Percentiles rank a stretch among this genome's conserved stretches.
phyloP scores from a whole-genome alignment of 23 tunicate species.

The Corella eumyota region DNA sequence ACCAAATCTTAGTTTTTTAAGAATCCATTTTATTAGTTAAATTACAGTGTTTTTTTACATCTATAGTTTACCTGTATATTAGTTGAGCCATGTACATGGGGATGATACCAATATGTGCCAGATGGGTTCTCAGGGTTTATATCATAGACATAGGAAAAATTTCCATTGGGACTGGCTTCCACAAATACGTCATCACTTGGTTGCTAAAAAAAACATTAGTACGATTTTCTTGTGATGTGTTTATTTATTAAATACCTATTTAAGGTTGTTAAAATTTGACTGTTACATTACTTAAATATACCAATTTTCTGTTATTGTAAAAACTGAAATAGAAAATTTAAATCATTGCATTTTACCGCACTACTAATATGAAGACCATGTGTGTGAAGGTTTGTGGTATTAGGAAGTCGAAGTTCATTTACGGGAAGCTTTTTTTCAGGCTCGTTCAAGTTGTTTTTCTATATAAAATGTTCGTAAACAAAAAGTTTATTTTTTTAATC shows the following conservation, averaged over 20 bases:
- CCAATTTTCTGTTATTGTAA: too few relatives aligned
- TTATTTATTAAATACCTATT: background rate
- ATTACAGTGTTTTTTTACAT: too few relatives aligned
- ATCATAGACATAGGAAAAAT: slow-evolving; percentile 19
- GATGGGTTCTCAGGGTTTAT: slow-evolving; percentile 38
- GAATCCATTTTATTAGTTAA: too few relatives aligned
- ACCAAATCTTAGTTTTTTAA: too few relatives aligned
- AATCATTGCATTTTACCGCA: slow-evolving; percentile 2
- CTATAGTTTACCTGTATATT: slow-evolving; percentile 50
- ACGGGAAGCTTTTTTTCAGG: too few relatives aligned
- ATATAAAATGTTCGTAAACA: too few relatives aligned
- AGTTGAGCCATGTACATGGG: slow-evolving; percentile 63
- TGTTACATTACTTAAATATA: too few relatives aligned
- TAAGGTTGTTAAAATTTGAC: background rate
- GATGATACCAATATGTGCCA: slow-evolving; percentile 86
- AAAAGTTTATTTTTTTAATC: too few relatives aligned
- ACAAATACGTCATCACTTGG: slow-evolving; percentile 50
- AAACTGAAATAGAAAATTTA: too few relatives aligned
- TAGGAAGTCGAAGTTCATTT: too few relatives aligned
- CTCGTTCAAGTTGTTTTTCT: too few relatives aligned
- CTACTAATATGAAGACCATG: slow-evolving; percentile 1
- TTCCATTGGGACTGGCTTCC: slow-evolving; percentile 22
- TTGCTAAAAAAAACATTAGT: slow-evolving; percentile 6
- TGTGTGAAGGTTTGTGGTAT: slow-evolving; percentile 1
- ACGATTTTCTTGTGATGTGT: background rate